phyloP scores from a whole-genome alignment of 2,113 vertebrate species.

The Takifugu flavidus region DNA sequence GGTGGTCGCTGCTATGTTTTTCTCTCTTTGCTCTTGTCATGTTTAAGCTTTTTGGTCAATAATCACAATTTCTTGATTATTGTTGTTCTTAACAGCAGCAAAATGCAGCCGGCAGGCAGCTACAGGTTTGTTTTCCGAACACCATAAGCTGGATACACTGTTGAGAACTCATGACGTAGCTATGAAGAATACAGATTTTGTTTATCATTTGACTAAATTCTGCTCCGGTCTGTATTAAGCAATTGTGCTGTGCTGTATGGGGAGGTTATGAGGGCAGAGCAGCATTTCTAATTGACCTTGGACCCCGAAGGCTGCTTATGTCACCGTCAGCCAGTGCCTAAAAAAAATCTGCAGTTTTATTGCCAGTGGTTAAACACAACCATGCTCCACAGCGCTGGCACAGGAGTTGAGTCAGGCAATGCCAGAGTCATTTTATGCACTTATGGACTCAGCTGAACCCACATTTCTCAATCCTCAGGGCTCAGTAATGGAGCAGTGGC shows the following conservation, averaged over 20 bases:
- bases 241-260: not conserved
- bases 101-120: constrained; percentile 33
- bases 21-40: not conserved
- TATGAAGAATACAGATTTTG: too few species aligned
- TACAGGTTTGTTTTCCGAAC: constrained; percentile 58
- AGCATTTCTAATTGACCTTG: constrained; percentile 27
- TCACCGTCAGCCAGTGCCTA: constrained; percentile 20
- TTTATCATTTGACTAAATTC: too few species aligned
- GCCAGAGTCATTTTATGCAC: constrained; percentile 31
- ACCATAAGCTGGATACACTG: too few species aligned
- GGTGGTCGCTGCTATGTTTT: constrained; percentile 63
- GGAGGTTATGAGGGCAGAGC: not conserved
- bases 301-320: constrained; percentile 20
- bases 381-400: constrained; percentile 14
- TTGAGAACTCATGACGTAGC: too few species aligned
- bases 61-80: not conserved
- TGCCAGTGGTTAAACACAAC: constrained; percentile 32
- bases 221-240: not conserved
- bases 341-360: constrained; percentile 22
- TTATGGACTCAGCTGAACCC: not conserved
- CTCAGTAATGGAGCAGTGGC: too few species aligned
- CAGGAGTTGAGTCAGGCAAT: constrained; percentile 33
- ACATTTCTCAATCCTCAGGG: not conserved
- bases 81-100: too few species aligned
- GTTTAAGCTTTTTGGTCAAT: constrained; percentile 19